Evolutionary conservation across 2,888 invertebrate species (phyloP).

Genomic region (Bombyx huttoni): DNA sequence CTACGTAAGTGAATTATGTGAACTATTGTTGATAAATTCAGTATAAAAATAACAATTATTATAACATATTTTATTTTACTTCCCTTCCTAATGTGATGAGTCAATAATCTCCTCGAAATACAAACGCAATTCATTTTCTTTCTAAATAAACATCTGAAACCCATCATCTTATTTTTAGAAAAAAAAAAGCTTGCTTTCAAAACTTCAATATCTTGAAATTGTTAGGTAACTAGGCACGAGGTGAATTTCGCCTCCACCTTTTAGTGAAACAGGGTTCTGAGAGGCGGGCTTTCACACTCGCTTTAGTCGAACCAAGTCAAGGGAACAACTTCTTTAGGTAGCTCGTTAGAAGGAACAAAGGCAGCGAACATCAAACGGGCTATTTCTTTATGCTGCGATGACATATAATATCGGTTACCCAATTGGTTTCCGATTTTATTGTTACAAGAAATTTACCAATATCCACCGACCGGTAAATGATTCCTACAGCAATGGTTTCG

Average conservation of each 20-base stretch:
- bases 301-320: constrained; percentile 25
- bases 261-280: constrained; percentile 22
- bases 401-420: constrained; percentile 39
- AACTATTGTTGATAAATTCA: no score
- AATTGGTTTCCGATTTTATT: constrained; percentile 38
- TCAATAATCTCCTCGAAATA: no score
- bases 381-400: constrained; percentile 40
- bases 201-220: not conserved
- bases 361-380: constrained; percentile 45
- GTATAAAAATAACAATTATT: no score
- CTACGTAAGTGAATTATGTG: not conserved
- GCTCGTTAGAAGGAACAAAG: constrained; percentile 56
- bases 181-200: constrained; percentile 5
- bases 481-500: constrained; percentile 6
- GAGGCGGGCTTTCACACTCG: constrained; percentile 33
- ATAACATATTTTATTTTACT: no score
- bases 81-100: no score
- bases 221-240: not conserved
- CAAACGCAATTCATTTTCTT: no score
- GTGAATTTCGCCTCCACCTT: constrained; percentile 24
- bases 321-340: constrained; percentile 27
- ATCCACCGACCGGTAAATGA: constrained; percentile 19
- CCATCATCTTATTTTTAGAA: no score
- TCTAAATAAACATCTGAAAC: no score
- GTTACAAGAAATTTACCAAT: constrained; percentile 30